These are phyloP conservation scores for Ambastaia sidthimunki DNA, from an alignment of 2,797 vertebrate genomes.

Conservation along the genomic window DNA sequence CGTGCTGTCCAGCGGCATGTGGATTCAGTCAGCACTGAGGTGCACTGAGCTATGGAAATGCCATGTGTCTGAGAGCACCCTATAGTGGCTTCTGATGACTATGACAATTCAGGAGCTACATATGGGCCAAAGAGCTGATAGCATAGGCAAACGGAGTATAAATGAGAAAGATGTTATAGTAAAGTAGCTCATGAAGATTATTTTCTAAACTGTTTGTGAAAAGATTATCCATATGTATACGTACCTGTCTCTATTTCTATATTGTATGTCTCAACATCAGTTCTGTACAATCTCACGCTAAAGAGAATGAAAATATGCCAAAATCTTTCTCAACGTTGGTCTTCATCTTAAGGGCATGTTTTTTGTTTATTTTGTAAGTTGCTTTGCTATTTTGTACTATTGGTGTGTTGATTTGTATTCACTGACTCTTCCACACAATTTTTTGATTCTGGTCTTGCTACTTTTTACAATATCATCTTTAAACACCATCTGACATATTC, in stretches of 20 bases:
- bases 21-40: conserved; percentile 50
- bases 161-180: conserved; percentile 69
- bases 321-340: conserved; percentile 54
- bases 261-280: conserved; percentile 55
- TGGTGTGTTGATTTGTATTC: conserved; percentile 44
- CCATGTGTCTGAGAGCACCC: conserved; percentile 48
- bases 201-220: conserved; percentile 70
- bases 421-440: conserved; percentile 42
- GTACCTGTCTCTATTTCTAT: conserved; percentile 60
- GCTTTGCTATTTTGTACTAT: conserved; percentile 57
- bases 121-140: conserved; percentile 53
- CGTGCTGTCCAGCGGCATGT: conserved; percentile 33
- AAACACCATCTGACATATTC: conserved; percentile 49
- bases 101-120: conserved; percentile 57
- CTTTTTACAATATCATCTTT: conserved; percentile 48
- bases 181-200: conserved; percentile 75
- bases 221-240: conserved; percentile 52
- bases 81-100: conserved; percentile 62
- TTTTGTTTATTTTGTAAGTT: conserved; percentile 45
- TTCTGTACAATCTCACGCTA: conserved; percentile 54
- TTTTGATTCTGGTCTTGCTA: conserved; percentile 37
- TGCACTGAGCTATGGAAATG: conserved; percentile 46
- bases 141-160: conserved; percentile 61
- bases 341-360: conserved; percentile 54
- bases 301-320: conserved; percentile 67